Evolutionary conservation across 2,888 invertebrate species (phyloP), one percentile per base, ranked within the genome.

Genomic region (Lomographa bimaculata): DNA sequence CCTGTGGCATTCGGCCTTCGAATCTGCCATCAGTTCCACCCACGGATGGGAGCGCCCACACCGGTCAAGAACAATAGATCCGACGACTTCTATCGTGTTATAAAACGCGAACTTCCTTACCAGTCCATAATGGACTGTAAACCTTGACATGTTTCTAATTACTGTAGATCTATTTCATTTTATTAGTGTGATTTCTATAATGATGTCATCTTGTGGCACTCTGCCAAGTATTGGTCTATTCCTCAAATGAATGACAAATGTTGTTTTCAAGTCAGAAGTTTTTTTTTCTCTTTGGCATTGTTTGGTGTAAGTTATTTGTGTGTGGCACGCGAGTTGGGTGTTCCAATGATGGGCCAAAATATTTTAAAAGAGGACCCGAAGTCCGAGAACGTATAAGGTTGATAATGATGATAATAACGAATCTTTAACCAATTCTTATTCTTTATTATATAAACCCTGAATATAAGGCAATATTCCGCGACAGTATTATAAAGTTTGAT

Each of bases 41-140:
- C 60, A 73, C 71, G 46, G 65, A 66, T 72, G 75, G 71, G 70
- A 67, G 65, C 77, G 67, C 80, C 78, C 63, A 77, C 75, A 27
- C 38, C 29, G 46, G 46, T 57, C 53, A 51, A 67, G 64, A 65
- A 71, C 70, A 71, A 70, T 67, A 50, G 40, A 39, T 54, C 45
- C 40, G 44, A 57, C 55, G 60, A 54, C 49, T 44, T 32, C 30
- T 29, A 25, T 23, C 27, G 12, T 17, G 16, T 7, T 37, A 40
- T 46, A 34, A 30, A 38, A 34, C 36, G 6, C 24, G 7, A 36
- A 40, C 37, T 45, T 40, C 41, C 34, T 42, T 26, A 39, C 32
- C 12, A 7, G 32, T 16, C 36, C 19, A 28, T 14, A 17, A 9
- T 8, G 18, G 34, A 20, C 28, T 8, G 18, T 29, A 29, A 24